Conservation (phyloP, 2,113 vertebrate species). For the Euleptes europaea region DNA sequence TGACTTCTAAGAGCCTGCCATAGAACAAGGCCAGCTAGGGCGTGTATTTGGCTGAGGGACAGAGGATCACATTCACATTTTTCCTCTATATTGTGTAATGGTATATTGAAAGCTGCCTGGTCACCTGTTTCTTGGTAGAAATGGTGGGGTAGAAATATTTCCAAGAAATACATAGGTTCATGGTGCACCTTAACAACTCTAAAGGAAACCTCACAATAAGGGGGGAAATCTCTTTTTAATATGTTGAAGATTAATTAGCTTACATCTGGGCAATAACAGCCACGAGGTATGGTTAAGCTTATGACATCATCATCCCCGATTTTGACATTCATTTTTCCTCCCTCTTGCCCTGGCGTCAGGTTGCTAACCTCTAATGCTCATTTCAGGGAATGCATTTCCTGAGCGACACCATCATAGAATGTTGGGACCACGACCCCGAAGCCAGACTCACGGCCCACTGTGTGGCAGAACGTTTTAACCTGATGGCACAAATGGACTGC, state of each 20-base stretch:
- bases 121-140: too few relatives aligned
- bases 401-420: constrained; percentile 87
- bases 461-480: constrained; percentile 85
- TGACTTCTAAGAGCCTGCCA: too few relatives aligned
- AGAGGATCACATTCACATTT: too few relatives aligned
- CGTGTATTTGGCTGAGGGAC: too few relatives aligned
- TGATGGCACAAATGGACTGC: constrained; percentile 75
- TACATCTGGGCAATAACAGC: background rate
- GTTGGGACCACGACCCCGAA: constrained; percentile 93
- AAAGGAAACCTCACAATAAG: background rate
- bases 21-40: too few relatives aligned
- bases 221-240: background rate
- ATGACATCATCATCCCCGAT: background rate
- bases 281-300: background rate
- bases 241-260: background rate
- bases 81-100: too few relatives aligned
- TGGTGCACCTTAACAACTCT: background rate
- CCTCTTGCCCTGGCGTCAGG: background rate
- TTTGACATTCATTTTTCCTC: background rate
- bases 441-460: constrained; percentile 91
- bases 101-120: too few relatives aligned
- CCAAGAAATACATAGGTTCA: background rate
- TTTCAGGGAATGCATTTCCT: constrained; percentile 85
- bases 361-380: background rate
- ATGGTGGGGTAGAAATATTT: too few relatives aligned